Percentiles rank a stretch among this genome's conserved stretches.
phyloP scores from a whole-genome alignment of 2,113 vertebrate species.

The Oryzias melastigma region DNA sequence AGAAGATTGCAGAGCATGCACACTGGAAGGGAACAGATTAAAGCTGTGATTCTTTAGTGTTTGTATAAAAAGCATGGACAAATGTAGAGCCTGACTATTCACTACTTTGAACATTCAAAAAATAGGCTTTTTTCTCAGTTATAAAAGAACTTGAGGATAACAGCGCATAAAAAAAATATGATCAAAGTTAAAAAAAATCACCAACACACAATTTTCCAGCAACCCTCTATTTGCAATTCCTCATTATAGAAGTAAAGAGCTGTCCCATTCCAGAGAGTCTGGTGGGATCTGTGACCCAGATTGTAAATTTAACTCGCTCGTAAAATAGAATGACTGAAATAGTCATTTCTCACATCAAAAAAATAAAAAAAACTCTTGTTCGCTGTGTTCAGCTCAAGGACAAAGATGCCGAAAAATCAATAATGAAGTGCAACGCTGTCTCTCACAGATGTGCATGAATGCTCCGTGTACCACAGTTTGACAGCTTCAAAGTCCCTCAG shows the following conservation, averaged over 20 bases:
- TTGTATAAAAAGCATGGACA: too few species aligned
- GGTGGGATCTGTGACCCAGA: slow-evolving; percentile 70
- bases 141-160: slow-evolving; percentile 7
- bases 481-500: slow-evolving; percentile 28
- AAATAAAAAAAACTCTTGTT: slow-evolving; percentile 30
- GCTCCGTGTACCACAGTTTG: slow-evolving; percentile 28
- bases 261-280: slow-evolving; percentile 49
- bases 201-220: slow-evolving; percentile 36
- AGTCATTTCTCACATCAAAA: slow-evolving; percentile 30
- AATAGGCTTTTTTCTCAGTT: not conserved
- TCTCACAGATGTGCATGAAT: slow-evolving; percentile 45
- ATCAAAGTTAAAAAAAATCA: slow-evolving; percentile 21
- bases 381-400: slow-evolving; percentile 48
- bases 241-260: slow-evolving; percentile 54
- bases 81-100: too few species aligned
- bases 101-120: too few species aligned
- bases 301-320: slow-evolving; percentile 63
- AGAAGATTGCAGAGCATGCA: not conserved
- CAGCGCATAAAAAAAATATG: too few species aligned
- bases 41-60: too few species aligned
- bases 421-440: slow-evolving; percentile 14
- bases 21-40: too few species aligned
- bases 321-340: slow-evolving; percentile 54
- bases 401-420: slow-evolving; percentile 41
- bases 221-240: slow-evolving; percentile 44